Base-by-base conservation (phyloP, 2,888 invertebrate species). In the Pyrrhia umbra region DNA sequence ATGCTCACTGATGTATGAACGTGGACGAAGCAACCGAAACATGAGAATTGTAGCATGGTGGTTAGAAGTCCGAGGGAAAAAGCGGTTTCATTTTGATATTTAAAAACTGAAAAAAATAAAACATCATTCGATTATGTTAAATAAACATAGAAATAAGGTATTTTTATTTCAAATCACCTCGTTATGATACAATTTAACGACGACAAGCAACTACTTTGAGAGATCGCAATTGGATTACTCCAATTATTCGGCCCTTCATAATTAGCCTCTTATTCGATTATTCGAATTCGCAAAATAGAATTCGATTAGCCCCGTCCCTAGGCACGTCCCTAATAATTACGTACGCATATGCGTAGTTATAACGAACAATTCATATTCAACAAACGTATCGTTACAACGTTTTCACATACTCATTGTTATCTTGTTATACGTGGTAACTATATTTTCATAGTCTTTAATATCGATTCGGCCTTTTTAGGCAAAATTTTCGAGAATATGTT, bases 191-290 rank as follows among this genome's bases (percentile, higher is more conserved):
- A 20, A 18, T 13, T 34, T 40, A 30, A 47, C 34, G 6, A 10
- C n/a, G 46, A 25, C 15, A 51, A 39, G 60, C 45, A 37, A 66
- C 45, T 46, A 23, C 46, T 15, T 21, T 15, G 27, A 40, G 39
- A 30, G 15, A 21, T 25, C 21, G 2, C 46, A 34, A 34, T 59
- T 68, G 43, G 39, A 61, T 68, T 59, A 66, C 46, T 70, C 70
- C 23, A 45, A 50, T 68, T 68, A 23, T 20, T 45, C 49, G 9
- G 16, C 6, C 30, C 30, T 23, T 37, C 65, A 52, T 59, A 71
- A 67, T 67, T 67, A 68, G 56, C 50, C 43, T 42, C 43, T 56
- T 16, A 56, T 56, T 70, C 61, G 75, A 71, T 59, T 75, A 71
- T 25, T 69, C 42, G 59, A 54, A 40, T 45, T 8, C 62, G 30